Conservation (phyloP, 2,888 invertebrate genomes). For the Acholoe squamosa region DNA sequence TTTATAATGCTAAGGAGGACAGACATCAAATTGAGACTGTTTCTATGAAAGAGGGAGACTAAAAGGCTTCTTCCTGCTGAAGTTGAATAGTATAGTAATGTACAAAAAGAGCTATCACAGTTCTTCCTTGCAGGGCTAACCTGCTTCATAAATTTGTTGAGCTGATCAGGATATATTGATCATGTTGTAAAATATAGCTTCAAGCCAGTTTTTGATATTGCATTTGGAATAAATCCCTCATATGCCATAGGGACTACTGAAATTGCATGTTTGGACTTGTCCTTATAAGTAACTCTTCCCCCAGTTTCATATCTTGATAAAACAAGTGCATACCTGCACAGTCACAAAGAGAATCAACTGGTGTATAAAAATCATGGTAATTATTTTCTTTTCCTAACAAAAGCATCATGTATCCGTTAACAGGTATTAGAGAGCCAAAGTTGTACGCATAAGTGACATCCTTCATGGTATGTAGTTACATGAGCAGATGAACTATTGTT, state of each 20-base stretch:
- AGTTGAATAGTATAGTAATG: background rate
- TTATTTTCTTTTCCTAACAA: background rate
- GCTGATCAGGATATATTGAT: too few relatives aligned
- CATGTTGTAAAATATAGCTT: background rate
- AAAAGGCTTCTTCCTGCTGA: background rate
- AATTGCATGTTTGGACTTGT: too few relatives aligned
- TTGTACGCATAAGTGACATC: too few relatives aligned
- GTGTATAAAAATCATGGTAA: background rate
- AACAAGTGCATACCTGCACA: too few relatives aligned
- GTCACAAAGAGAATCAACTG: background rate
- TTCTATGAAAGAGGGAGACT: background rate
- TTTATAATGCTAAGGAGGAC: background rate
- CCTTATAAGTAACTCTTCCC: background rate
- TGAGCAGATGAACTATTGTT: too few relatives aligned
- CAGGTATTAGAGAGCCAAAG: too few relatives aligned
- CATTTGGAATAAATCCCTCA: background rate
- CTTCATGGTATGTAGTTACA: background rate
- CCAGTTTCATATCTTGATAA: too few relatives aligned
- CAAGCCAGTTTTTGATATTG: background rate
- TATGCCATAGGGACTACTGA: too few relatives aligned
- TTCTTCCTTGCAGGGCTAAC: background rate
- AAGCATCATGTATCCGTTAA: too few relatives aligned
- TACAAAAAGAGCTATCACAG: background rate
- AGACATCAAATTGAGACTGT: background rate
- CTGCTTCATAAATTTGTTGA: background rate